Conservation (phyloP, 2,888 invertebrate species). For the Serrognathus titanus region DNA sequence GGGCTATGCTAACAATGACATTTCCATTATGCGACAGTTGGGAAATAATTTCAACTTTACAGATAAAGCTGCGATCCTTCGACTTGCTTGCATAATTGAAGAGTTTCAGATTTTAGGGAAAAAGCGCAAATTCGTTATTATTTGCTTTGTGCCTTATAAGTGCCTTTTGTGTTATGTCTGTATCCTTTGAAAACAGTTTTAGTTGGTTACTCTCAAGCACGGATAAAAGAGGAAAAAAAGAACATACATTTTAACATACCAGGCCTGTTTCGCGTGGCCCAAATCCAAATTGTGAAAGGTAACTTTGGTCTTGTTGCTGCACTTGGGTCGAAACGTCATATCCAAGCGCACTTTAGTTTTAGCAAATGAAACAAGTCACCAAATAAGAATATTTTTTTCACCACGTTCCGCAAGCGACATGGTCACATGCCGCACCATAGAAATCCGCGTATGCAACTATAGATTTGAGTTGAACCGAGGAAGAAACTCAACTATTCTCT, state of each 20-base stretch:
- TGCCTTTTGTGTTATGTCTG: too few relatives aligned
- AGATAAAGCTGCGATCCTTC: too few relatives aligned
- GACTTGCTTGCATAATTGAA: too few relatives aligned
- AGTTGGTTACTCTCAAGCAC: too few relatives aligned
- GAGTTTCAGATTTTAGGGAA: too few relatives aligned
- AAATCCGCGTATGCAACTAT: neutral
- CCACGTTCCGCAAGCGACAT: neutral
- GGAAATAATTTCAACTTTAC: too few relatives aligned
- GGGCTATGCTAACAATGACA: neutral
- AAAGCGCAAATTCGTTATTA: too few relatives aligned
- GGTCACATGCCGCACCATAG: neutral
- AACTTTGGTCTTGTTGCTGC: slow-evolving; percentile 31
- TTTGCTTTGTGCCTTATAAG: too few relatives aligned
- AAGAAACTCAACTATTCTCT: neutral
- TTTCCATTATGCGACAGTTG: too few relatives aligned
- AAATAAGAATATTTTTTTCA: neutral
- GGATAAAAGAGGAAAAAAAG: neutral
- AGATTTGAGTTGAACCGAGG: neutral
- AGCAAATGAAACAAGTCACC: neutral
- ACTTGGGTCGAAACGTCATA: slow-evolving; percentile 39
- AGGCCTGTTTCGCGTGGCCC: slow-evolving; percentile 37
- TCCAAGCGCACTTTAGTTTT: neutral
- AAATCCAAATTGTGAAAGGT: slow-evolving; percentile 34
- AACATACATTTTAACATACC: slow-evolving; percentile 44
- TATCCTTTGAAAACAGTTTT: too few relatives aligned